Base-by-base conservation (phyloP, 2,113 vertebrate genomes). In the Andinoacara biseriatus region DNA sequence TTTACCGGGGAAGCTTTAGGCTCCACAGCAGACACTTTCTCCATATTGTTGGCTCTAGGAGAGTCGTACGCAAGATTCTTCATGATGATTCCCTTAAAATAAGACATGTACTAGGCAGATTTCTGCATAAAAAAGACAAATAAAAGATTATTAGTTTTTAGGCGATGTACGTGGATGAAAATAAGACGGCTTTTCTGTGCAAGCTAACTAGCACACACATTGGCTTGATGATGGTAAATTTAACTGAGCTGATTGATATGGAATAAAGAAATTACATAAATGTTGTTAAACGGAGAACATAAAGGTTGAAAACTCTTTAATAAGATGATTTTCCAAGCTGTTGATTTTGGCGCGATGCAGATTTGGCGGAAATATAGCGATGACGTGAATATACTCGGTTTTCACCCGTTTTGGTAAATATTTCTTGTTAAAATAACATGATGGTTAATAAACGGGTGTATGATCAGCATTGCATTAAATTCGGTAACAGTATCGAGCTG, bases 1-100 rank as follows among this genome's bases (percentile, higher is more conserved):
- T 95, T 94, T 18, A 82, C 15, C 1, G 91, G 92, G 1, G 90
- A 91, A 15, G 38, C 31, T 77, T 90, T 93, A 10, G 63, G 20
- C 11, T 86, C 84, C 5, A 46, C 46, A 10, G 81, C 52, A 43
- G 56, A 79, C 58, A 31, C 43, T 69, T 76, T 89, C 24, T 92
- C 90, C 83, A 81, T 65, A 2, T 78, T 88, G 60, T 43, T 74
- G 56, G 59, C 31, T 56, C 18, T 85, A 5, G 58, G 5, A 7
- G 81, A 8, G 15, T 91, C 82, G 17, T 63, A 85, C 1, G n/a
- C 18, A 35, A 79, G 83, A 26, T 59, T 91, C 69, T 94, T 94
- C 94, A 95, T 95, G 49, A 10, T 82, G 40, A 5, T 43, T 24
- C 15, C 33, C n/a, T 76, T 8, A 33, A 6, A 3, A 9, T 46